These are phyloP conservation scores for Leucosticte australis DNA, from an alignment of 2,113 vertebrate genomes.

Conservation along the genomic window DNA sequence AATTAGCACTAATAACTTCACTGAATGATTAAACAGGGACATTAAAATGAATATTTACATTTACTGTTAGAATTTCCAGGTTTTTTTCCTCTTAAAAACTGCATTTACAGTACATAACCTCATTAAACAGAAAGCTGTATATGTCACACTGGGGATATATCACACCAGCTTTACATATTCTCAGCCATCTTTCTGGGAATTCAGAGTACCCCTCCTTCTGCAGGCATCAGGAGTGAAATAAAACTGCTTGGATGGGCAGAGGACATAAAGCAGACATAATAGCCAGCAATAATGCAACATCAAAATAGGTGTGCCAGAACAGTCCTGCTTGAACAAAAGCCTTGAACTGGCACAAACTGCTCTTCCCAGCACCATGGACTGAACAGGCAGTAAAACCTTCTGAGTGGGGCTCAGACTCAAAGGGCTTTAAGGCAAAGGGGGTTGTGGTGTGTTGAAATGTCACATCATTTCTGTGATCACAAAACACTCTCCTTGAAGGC, in stretches of 20 bases:
- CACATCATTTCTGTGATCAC: background rate
- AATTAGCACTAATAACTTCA: background rate
- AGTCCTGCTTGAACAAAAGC: background rate
- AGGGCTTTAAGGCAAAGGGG: background rate
- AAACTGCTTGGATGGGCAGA: background rate
- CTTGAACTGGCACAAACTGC: background rate
- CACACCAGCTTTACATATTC: background rate
- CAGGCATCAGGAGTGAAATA: background rate
- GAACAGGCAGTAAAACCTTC: background rate
- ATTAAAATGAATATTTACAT: background rate
- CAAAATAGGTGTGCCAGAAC: background rate
- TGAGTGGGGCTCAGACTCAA: background rate
- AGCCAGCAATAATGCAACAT: background rate
- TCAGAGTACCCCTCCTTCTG: background rate
- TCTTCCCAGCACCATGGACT: background rate
- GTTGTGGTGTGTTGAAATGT: background rate
- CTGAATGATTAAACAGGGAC: background rate
- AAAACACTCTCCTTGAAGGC: background rate
- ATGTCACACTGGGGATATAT: background rate
- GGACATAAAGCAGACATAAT: background rate
- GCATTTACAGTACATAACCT: background rate
- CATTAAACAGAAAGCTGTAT: background rate
- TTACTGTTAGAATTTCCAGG: background rate
- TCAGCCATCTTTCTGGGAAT: background rate
- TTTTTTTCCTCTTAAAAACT: background rate